Base-by-base conservation (phyloP, 2,797 vertebrate genomes). In the Malurus leucopterus region DNA sequence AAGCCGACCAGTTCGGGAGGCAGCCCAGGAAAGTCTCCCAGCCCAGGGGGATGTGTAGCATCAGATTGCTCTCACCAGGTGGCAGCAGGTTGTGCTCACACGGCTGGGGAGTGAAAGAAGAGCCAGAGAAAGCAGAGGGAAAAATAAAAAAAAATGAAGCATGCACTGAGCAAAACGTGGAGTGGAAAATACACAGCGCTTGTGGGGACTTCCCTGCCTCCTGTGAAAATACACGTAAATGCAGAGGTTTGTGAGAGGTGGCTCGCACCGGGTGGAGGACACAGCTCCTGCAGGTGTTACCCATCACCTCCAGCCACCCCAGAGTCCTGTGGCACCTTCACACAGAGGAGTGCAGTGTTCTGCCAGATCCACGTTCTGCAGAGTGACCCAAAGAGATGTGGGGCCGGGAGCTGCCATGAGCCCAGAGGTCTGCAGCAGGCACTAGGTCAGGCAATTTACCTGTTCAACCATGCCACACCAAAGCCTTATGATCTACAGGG, bases 311-410 rank as follows among this genome's bases (percentile, higher is more conserved):
- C 46, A 44, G 15, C 11, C 27, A 8, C 12, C 27, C 27, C 27
- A 13, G 6, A 20, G 27, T 76, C 41, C 38, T 29, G 8, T 2
- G 3, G 64, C 30, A 59, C 49, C 46, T 71, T 43, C 0, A 0
- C 22, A 32, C 7, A 38, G 0, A 0, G 8, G 6, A 32, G 19
- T 30, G n/a, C 47, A 11, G 9, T 21, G 24, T 13, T 22, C 30
- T 2, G 1, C 5, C 0, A 0, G 46, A 53, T 61, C 12, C 30
- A 29, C 5, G 54, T 34, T 20, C 43, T 9, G 22, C 6, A 11
- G 72, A 55, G 21, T 3, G 12, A 9, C 38, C 47, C 17, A 29
- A 40, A 43, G 10, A 32, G 5, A 34, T 0, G 1, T 2, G 32
- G 44, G 72, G 20, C 6, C 57, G 38, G 29, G 34, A 1, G 1